phyloP scores from a whole-genome alignment of 2,888 invertebrate genomes.

The Tenthredo scrophulariae region DNA sequence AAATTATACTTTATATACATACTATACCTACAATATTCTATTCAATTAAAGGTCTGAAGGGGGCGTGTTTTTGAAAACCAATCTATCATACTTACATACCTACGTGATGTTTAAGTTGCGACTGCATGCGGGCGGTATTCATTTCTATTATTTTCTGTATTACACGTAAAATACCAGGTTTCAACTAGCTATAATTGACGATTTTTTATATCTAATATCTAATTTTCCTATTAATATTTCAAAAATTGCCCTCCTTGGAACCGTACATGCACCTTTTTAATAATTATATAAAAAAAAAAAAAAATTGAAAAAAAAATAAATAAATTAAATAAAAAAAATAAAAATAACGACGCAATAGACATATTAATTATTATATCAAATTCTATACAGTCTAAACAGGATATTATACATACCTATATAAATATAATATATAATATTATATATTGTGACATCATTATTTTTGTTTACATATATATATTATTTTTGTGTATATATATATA shows the following conservation, averaged over 20 bases:
- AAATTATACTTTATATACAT: not conserved
- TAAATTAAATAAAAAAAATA: not conserved
- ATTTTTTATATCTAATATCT: not conserved
- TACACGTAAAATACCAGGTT: too few relatives aligned
- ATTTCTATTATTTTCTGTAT: not conserved
- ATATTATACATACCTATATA: constrained; percentile 4
- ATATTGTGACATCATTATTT: not conserved
- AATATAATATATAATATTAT: constrained; percentile 51
- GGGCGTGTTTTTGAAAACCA: not conserved
- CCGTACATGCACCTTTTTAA: not conserved
- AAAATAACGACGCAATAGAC: not conserved
- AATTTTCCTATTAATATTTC: not conserved
- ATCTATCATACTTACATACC: too few relatives aligned
- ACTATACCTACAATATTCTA: not conserved
- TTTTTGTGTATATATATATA: too few relatives aligned
- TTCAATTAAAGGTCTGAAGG: not conserved
- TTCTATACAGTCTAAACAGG: not conserved
- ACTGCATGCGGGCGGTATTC: too few relatives aligned
- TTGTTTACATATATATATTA: not conserved
- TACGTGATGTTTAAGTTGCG: too few relatives aligned
- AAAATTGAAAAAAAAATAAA: not conserved
- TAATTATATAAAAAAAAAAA: not conserved
- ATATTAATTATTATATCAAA: not conserved
- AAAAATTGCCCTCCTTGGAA: not conserved
- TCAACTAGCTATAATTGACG: not conserved